phyloP scores from a whole-genome alignment of 2,888 invertebrate genomes.

The Emmelina monodactyla region DNA sequence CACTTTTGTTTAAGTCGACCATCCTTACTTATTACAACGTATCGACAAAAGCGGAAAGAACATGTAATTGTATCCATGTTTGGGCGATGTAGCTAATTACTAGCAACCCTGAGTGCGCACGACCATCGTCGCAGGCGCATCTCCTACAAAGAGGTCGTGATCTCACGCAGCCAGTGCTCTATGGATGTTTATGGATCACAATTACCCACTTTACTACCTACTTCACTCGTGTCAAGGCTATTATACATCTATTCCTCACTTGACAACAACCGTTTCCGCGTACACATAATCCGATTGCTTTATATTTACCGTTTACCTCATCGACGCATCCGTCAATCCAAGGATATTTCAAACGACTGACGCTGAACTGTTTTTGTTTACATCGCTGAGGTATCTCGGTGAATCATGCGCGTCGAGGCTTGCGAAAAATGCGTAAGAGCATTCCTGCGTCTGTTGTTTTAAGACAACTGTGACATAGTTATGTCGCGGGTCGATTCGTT shows the following conservation, averaged over 20 bases:
- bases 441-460: too few relatives aligned
- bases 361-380: too few relatives aligned
- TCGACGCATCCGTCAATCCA: too few relatives aligned
- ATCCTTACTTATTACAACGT: too few relatives aligned
- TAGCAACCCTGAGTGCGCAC: conserved; percentile 39
- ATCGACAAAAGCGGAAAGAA: neutral
- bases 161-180: conserved; percentile 29
- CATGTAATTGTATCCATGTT: conserved; percentile 21
- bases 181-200: conserved; percentile 34
- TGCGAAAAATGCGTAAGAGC: too few relatives aligned
- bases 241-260: neutral
- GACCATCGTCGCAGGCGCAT: conserved; percentile 25
- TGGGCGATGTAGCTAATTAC: conserved; percentile 37
- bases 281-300: neutral
- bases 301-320: neutral
- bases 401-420: too few relatives aligned
- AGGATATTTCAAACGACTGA: too few relatives aligned
- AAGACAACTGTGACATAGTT: too few relatives aligned
- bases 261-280: conserved; percentile 5
- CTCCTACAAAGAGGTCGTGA: conserved; percentile 28
- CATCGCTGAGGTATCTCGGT: too few relatives aligned
- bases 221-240: conserved; percentile 37
- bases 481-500: too few relatives aligned
- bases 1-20: too few relatives aligned
- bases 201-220: conserved; percentile 35